These are phyloP conservation scores for Dunckerocampus dactyliophorus DNA, from an alignment of 2,113 vertebrate genomes.

Conservation along the genomic window DNA sequence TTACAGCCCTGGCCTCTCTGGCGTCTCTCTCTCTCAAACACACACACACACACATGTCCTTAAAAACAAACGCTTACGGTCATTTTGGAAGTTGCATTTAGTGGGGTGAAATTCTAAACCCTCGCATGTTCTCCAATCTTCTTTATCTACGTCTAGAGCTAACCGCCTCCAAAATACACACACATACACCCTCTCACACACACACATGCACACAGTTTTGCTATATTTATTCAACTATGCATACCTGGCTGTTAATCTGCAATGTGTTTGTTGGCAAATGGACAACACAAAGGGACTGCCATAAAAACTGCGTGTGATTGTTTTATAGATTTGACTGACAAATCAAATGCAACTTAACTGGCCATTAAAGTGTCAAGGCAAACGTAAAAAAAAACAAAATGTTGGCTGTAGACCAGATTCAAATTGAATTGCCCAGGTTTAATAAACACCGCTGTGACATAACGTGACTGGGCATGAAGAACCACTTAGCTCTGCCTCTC, in stretches of 20 bases:
- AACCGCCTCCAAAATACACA: slow-evolving; percentile 10
- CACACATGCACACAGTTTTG: slow-evolving; percentile 6
- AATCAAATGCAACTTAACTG: slow-evolving; percentile 9
- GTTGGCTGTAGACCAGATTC: neutral
- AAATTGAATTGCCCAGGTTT: slow-evolving; percentile 14
- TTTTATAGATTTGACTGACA: neutral
- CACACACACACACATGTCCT: neutral
- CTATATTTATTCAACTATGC: slow-evolving; percentile 20
- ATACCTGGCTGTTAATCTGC: slow-evolving; percentile 19
- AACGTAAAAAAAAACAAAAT: neutral
- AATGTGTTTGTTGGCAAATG: slow-evolving; percentile 24
- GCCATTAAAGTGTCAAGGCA: slow-evolving; percentile 6
- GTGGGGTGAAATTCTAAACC: slow-evolving; percentile 25
- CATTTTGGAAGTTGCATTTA: slow-evolving; percentile 23
- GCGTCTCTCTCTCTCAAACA: slow-evolving; percentile 13
- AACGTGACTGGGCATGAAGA: slow-evolving; percentile 22
- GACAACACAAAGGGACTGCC: slow-evolving; percentile 1
- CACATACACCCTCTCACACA: neutral
- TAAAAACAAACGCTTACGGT: slow-evolving; percentile 10
- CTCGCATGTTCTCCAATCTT: slow-evolving; percentile 12
- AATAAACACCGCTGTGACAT: slow-evolving; percentile 1
- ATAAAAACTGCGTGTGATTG: slow-evolving; percentile 8
- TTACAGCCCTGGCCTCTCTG: slow-evolving; percentile 35
- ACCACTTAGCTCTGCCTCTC: slow-evolving; percentile 19
- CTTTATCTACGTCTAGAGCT: slow-evolving; percentile 26